Percentiles rank a stretch among this genome's conserved stretches.
Conservation (phyloP, 2,888 invertebrate species). For the Phymatocera aterrima region DNA sequence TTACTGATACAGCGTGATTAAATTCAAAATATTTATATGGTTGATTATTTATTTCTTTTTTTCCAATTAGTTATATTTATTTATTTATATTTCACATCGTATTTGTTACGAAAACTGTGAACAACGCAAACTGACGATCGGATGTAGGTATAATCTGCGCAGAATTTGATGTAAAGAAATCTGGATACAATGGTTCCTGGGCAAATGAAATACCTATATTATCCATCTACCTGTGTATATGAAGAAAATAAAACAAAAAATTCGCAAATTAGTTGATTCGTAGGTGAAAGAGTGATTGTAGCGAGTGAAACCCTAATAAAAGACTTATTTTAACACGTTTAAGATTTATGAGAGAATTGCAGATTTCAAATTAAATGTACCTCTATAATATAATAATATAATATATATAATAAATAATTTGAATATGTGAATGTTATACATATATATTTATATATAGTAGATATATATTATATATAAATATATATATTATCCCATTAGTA, state of each 20-base stretch:
- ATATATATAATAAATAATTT: not conserved
- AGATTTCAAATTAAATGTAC: conserved; percentile 39
- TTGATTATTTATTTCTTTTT: not conserved
- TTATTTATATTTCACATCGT: not conserved
- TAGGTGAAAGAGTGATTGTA: conserved; percentile 40
- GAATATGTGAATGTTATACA: conserved; percentile 25
- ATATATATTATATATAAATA: not conserved
- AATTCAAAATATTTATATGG: not conserved
- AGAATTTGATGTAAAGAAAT: not conserved
- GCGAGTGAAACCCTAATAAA: conserved; percentile 60
- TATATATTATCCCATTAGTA: conserved; percentile 14
- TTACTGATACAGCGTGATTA: too few species aligned
- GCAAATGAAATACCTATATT: not conserved
- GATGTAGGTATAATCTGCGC: not conserved
- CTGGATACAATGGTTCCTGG: not conserved
- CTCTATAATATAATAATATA: conserved; percentile 18
- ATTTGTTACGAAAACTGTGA: not conserved
- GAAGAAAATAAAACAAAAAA: not conserved
- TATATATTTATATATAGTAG: not conserved
- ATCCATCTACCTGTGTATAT: conserved; percentile 1
- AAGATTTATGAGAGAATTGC: conserved; percentile 40
- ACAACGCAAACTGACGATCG: conserved; percentile 17
- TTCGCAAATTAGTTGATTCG: conserved; percentile 8
- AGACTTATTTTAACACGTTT: conserved; percentile 57
- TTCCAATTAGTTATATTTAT: not conserved